These are phyloP conservation scores for Bufotes viridis DNA, from an alignment of 2,797 vertebrate species.

Conservation along the genomic window DNA sequence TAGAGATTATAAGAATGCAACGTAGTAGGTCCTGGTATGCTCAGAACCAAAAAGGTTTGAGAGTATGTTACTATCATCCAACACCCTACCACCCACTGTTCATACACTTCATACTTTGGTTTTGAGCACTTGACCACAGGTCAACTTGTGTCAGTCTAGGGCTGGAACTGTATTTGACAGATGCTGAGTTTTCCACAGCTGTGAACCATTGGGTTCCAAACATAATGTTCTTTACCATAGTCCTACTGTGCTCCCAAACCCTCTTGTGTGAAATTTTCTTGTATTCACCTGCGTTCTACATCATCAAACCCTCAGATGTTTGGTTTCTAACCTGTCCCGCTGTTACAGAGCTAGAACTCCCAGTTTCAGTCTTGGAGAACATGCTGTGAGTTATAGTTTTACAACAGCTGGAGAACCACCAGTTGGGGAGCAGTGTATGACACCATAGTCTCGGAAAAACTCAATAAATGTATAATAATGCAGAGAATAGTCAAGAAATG, in stretches of 20 bases:
- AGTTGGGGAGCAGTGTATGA: not conserved
- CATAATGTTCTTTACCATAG: not conserved
- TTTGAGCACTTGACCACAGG: not conserved
- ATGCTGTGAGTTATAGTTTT: slow-evolving; percentile 21
- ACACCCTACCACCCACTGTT: not conserved
- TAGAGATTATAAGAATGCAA: not conserved
- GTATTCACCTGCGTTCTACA: not conserved
- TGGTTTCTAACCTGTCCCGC: not conserved
- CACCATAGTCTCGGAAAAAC: not conserved
- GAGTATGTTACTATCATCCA: not conserved
- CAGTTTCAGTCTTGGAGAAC: not conserved
- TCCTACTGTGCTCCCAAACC: too few relatives aligned
- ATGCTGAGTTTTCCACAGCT: not conserved
- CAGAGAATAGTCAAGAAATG: slow-evolving; percentile 5
- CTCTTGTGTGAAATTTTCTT: too few relatives aligned
- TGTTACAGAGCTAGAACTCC: not conserved
- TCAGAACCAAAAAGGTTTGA: not conserved
- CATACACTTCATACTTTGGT: not conserved
- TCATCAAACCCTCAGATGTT: not conserved
- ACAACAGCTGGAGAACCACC: not conserved
- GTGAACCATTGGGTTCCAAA: not conserved
- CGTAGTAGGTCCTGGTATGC: not conserved
- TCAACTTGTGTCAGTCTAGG: too few relatives aligned
- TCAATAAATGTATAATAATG: slow-evolving; percentile 18
- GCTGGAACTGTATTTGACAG: not conserved